phyloP scores from a whole-genome alignment of 2,113 vertebrate species.

The Saiga tatarica region DNA sequence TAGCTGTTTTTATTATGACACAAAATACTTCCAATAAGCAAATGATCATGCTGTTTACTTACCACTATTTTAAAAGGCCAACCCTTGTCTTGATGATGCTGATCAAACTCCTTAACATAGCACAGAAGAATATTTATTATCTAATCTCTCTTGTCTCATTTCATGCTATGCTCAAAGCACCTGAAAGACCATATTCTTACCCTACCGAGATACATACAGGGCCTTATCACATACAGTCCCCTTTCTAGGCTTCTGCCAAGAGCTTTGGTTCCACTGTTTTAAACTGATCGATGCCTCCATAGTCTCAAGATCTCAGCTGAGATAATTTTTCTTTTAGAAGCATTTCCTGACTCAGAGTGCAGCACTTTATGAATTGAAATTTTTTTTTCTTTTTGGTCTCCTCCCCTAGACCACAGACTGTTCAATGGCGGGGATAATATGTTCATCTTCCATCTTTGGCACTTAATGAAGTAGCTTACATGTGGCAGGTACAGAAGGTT shows the following conservation, averaged over 20 bases:
- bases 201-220: no score
- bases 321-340: neutral
- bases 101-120: neutral
- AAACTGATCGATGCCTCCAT: neutral
- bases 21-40: neutral
- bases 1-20: neutral
- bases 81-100: neutral
- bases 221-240: accelerated
- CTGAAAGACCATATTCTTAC: neutral
- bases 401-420: neutral
- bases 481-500: neutral
- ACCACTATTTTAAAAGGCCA: neutral
- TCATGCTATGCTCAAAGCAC: neutral
- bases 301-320: neutral
- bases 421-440: neutral
- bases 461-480: neutral
- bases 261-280: neutral
- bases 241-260: neutral
- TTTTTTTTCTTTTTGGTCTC: neutral
- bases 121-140: neutral
- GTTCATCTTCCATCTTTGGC: neutral
- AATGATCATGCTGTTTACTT: neutral
- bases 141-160: neutral
- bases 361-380: neutral
- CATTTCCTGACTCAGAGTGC: neutral